phyloP scores from a whole-genome alignment of 2,113 vertebrate genomes.

The Pygoscelis antarcticus region DNA sequence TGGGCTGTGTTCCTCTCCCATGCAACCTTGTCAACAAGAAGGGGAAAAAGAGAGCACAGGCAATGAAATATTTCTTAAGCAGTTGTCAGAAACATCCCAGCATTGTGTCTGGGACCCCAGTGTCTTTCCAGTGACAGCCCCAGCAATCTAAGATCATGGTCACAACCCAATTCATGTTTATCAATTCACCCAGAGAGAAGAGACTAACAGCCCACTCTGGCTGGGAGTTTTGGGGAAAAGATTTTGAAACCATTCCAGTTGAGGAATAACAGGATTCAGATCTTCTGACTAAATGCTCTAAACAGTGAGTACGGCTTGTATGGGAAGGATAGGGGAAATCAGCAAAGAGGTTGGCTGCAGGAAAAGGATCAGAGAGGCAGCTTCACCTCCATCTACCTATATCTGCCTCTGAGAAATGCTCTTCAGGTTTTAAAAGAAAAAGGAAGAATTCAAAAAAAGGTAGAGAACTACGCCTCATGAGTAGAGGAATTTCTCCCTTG shows the following conservation, averaged over 20 bases:
- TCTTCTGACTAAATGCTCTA: background rate
- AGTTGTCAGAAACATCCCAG: background rate
- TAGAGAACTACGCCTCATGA: background rate
- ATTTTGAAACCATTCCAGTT: background rate
- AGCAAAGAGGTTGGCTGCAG: background rate
- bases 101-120: background rate
- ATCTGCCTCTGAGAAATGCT: background rate
- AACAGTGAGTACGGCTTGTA: accelerated
- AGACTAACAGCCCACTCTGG: background rate
- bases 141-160: background rate
- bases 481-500: background rate
- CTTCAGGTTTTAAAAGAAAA: background rate
- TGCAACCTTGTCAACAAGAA: background rate
- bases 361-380: background rate
- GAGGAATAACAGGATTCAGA: background rate
- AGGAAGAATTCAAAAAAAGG: accelerated
- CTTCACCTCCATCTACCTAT: background rate
- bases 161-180: background rate
- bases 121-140: background rate
- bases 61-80: background rate
- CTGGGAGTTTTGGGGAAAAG: background rate
- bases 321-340: background rate
- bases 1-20: background rate
- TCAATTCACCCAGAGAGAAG: background rate
- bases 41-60: background rate